These are phyloP conservation scores for Heliconius charithonia DNA, from an alignment of 2,888 invertebrate species.

Conservation along the genomic window DNA sequence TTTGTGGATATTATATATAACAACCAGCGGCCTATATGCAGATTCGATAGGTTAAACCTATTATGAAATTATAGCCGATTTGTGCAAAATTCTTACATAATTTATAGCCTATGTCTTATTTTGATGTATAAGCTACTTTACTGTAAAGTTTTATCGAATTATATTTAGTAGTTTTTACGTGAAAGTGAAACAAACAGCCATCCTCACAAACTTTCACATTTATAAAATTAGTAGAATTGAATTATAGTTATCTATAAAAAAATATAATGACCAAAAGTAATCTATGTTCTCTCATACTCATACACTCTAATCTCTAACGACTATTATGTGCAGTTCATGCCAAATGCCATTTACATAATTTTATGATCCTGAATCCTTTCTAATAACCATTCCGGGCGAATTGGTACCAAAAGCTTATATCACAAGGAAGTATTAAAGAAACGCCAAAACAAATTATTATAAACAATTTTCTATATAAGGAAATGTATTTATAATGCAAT, in stretches of 20 bases:
- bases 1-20: too few relatives aligned
- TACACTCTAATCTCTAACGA: slow-evolving; percentile 6
- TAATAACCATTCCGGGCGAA: slow-evolving; percentile 4
- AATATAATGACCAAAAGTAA: neutral
- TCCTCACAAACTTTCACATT: too few relatives aligned
- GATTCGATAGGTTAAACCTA: too few relatives aligned
- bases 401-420: neutral
- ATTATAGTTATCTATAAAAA: neutral
- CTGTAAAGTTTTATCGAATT: too few relatives aligned
- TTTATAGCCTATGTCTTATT: too few relatives aligned
- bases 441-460: neutral
- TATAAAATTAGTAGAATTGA: neutral
- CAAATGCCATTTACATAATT: slow-evolving; percentile 14
- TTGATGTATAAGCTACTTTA: too few relatives aligned
- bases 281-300: neutral
- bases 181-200: too few relatives aligned
- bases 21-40: too few relatives aligned
- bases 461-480: neutral
- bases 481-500: neutral
- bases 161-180: too few relatives aligned
- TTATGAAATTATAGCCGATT: too few relatives aligned
- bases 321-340: neutral
- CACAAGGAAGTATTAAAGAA: neutral
- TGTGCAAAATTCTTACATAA: too few relatives aligned
- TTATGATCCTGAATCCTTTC: neutral